Evolutionary conservation across 2,888 invertebrate species (phyloP), one percentile per base, ranked within the genome.

Genomic region (Galerucella nymphaeae): DNA sequence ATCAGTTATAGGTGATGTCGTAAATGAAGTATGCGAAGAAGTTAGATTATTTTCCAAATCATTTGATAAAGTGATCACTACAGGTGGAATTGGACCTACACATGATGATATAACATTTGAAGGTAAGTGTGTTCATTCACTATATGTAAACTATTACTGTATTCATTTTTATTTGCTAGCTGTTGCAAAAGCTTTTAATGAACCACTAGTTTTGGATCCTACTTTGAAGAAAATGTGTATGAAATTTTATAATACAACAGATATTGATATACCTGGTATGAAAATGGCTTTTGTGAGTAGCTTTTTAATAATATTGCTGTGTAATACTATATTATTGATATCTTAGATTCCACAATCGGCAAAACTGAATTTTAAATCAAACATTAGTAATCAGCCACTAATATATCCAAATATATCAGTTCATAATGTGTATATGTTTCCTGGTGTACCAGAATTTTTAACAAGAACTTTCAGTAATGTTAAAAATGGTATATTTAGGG

Each of bases 21-120:
- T 92, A 2, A 87, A 90, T 38, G 88, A 87, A 61, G 93, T 94
- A 72, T 89, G 91, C 5, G 82, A 88, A 30, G 93, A 93, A 86
- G 90, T 94, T 3, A 84, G 84, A 63, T 76, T 85, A 53, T 92
- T 92, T 82, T 92, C 93, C 3, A 80, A 84, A 2, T 85, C 82
- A 66, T 93, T 87, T 82, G 89, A 90, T 59, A 90, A 91, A 85
- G 93, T 94, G 10, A 88, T 94, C 71, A 94, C 94, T 0, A 90
- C 93, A 0, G 94, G 94, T 20, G 94, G 94, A 45, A 91, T 94
- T 74, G 94, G 94, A 14, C 93, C 93, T 1, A 94, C 94, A 16
- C 93, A 94, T 83, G 94, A 94, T 85, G 94, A 94, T 84, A 87
- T 92, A 79, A 94, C 94, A 1, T 93, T 91, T 85, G 90, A 91